Conservation (phyloP, 2,888 invertebrate genomes). For the Anagyrus pseudococci region DNA sequence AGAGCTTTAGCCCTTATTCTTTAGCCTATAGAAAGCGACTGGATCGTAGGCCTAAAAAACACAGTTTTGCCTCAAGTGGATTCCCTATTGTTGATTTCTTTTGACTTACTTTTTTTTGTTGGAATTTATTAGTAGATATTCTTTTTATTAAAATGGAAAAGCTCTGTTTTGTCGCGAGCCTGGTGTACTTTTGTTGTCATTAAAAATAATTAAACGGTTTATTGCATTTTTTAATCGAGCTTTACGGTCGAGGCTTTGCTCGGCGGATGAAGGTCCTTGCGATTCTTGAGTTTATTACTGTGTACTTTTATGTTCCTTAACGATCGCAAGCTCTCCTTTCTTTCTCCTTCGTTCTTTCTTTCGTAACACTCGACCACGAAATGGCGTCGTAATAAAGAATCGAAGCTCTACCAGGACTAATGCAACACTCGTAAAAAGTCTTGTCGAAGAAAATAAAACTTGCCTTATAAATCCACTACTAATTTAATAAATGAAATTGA, state of each 20-base stretch:
- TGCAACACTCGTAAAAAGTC: constrained; percentile 34
- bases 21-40: no score
- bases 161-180: background rate
- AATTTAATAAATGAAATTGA: no score
- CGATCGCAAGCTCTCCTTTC: no score
- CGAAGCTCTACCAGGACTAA: constrained; percentile 32
- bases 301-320: constrained; percentile 30
- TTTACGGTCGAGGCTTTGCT: constrained; percentile 16
- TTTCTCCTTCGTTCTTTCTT: no score
- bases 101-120: background rate
- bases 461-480: no score
- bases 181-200: background rate
- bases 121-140: no score
- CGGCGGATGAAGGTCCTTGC: background rate
- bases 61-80: no score
- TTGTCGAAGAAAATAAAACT: no score
- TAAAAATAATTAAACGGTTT: constrained; percentile 32
- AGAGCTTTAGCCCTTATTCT: no score
- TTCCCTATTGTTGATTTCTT: no score
- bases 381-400: constrained; percentile 35
- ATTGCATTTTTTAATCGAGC: constrained; percentile 32
- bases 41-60: no score
- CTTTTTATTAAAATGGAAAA: background rate
- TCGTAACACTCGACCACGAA: constrained; percentile 34
- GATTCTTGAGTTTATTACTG: constrained; percentile 31